Conservation (phyloP, 2,888 invertebrate species). For the Griposia aprilina region DNA sequence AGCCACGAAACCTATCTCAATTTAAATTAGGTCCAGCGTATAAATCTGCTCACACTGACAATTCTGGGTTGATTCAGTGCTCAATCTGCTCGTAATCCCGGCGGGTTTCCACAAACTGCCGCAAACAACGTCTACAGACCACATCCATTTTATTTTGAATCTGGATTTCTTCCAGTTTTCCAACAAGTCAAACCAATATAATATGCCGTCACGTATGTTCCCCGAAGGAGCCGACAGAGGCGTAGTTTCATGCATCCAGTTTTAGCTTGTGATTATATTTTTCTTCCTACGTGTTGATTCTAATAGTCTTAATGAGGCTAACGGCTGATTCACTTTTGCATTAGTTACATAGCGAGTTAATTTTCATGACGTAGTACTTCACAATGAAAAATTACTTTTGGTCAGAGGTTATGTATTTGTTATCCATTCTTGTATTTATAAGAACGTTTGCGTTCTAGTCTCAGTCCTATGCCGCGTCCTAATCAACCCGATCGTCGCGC, state of each 20-base stretch:
- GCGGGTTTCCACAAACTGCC: constrained; percentile 37
- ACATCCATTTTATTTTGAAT: constrained; percentile 44
- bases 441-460: too few relatives aligned
- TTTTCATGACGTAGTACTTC: neutral
- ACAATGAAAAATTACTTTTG: neutral
- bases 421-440: neutral
- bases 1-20: constrained; percentile 38
- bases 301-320: neutral
- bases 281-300: neutral
- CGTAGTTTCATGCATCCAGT: neutral
- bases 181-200: constrained; percentile 55
- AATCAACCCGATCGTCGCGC: neutral
- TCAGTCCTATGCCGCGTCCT: too few relatives aligned
- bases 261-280: constrained; percentile 8
- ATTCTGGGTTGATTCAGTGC: constrained; percentile 51
- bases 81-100: constrained; percentile 53
- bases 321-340: neutral
- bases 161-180: constrained; percentile 53
- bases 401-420: too few relatives aligned
- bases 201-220: constrained; percentile 33
- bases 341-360: neutral
- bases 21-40: constrained; percentile 53
- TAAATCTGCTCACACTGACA: constrained; percentile 51
- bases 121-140: constrained; percentile 51
- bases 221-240: constrained; percentile 23